phyloP scores from a whole-genome alignment of 2,113 vertebrate species.

The Brachypteracias leptosomus region DNA sequence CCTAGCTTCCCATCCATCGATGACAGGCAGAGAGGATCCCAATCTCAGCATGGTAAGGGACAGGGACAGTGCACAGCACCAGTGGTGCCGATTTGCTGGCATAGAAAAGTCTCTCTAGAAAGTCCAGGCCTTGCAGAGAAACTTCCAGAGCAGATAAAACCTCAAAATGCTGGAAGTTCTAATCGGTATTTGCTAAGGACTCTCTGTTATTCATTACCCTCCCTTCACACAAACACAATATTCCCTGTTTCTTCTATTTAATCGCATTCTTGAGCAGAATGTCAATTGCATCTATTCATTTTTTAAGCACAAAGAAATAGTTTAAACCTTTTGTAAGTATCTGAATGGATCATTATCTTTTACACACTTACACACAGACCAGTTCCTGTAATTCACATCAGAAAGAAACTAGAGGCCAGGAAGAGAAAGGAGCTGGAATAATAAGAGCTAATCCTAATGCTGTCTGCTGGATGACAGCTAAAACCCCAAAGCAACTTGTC shows the following conservation, averaged over 20 bases:
- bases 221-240: not conserved
- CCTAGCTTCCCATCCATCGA: not conserved
- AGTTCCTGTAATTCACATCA: not conserved
- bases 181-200: not conserved
- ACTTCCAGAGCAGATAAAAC: not conserved
- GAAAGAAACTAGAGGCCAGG: not conserved
- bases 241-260: not conserved
- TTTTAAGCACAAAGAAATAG: not conserved
- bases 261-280: not conserved
- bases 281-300: not conserved
- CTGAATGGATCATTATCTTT: not conserved
- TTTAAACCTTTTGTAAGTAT: not conserved
- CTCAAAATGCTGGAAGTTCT: not conserved
- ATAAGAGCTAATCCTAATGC: not conserved
- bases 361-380: not conserved
- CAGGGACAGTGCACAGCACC: not conserved
- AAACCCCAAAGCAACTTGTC: not conserved
- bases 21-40: not conserved
- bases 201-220: not conserved
- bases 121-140: not conserved
- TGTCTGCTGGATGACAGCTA: not conserved
- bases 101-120: not conserved
- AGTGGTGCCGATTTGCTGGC: not conserved
- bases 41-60: not conserved
- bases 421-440: not conserved